A percentile compares a stretch with the other conserved stretches of the same genome.
Evolutionary conservation across 2,113 vertebrate genomes (phyloP).

Genomic region (Tiliqua scincoides): DNA sequence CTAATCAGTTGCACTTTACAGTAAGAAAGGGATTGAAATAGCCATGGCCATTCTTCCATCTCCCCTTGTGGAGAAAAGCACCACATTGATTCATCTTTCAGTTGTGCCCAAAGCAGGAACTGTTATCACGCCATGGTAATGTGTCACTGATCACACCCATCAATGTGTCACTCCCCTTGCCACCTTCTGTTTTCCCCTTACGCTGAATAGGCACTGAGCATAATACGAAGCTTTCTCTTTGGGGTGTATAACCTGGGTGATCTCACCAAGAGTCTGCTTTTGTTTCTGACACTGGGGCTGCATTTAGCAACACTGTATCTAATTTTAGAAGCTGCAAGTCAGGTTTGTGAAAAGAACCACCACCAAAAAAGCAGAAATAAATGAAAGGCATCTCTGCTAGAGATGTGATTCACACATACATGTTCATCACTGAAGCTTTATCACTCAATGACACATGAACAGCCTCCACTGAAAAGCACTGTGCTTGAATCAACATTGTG

Average conservation of each 20-base stretch:
- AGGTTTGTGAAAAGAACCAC: not conserved
- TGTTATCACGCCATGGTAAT: too few relatives aligned
- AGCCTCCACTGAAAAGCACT: not conserved
- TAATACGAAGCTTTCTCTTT: not conserved
- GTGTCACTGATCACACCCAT: not conserved
- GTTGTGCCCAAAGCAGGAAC: not conserved
- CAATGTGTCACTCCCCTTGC: too few relatives aligned
- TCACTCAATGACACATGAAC: not conserved
- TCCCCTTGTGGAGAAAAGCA: too few relatives aligned
- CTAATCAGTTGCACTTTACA: too few relatives aligned
- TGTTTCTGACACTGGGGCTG: not conserved
- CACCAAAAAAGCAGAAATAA: not conserved
- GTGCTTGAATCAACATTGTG: not conserved
- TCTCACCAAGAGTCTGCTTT: not conserved
- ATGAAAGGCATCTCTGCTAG: not conserved
- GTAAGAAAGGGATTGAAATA: too few relatives aligned
- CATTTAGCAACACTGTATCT: conserved; percentile 6
- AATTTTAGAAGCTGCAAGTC: conserved; percentile 13
- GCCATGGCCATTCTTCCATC: too few relatives aligned
- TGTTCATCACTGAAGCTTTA: not conserved
- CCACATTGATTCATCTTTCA: not conserved
- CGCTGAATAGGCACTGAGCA: not conserved
- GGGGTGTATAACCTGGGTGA: not conserved
- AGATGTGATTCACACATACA: not conserved
- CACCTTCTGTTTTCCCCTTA: too few relatives aligned